Percentiles rank a stretch among this genome's conserved stretches.
Conservation (phyloP, 2,113 vertebrate genomes). For the Gorsachius goisagi region DNA sequence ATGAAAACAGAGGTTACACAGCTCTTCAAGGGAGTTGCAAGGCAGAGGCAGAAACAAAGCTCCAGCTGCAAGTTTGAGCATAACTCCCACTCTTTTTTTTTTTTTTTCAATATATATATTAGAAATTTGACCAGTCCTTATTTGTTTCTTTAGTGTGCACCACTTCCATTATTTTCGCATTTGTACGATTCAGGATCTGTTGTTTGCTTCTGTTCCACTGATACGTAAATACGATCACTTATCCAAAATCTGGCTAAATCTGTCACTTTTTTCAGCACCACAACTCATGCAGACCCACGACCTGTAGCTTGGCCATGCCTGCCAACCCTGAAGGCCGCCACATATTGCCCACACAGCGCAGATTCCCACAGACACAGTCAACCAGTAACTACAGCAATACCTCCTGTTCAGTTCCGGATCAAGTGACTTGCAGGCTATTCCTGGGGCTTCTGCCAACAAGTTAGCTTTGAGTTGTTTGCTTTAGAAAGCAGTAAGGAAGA, state of each 20-base stretch:
- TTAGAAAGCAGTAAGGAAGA: not conserved
- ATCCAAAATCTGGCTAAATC: not conserved
- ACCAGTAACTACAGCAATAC: not conserved
- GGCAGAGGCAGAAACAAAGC: not conserved
- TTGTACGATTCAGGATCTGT: rapidly evolving
- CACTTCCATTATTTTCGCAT: not conserved
- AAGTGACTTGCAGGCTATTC: not conserved
- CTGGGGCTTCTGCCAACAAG: not conserved
- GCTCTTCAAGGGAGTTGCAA: not conserved
- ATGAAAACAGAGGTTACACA: not conserved
- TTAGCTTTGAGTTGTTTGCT: not conserved
- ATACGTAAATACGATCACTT: not conserved
- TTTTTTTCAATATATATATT: not conserved
- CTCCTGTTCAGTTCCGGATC: not conserved
- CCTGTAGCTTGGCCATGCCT: not conserved
- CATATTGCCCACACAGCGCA: not conserved
- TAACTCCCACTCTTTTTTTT: not conserved
- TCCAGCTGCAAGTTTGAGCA: not conserved
- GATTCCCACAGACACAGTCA: not conserved
- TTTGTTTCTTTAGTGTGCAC: not conserved
- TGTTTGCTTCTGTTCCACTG: not conserved
- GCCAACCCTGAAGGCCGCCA: not conserved
- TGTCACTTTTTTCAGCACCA: not conserved
- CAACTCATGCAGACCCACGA: not conserved
- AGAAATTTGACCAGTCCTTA: not conserved